Evolutionary conservation across 2,888 invertebrate species (phyloP), one percentile per base, ranked within the genome.

Genomic region (Dione juno): DNA sequence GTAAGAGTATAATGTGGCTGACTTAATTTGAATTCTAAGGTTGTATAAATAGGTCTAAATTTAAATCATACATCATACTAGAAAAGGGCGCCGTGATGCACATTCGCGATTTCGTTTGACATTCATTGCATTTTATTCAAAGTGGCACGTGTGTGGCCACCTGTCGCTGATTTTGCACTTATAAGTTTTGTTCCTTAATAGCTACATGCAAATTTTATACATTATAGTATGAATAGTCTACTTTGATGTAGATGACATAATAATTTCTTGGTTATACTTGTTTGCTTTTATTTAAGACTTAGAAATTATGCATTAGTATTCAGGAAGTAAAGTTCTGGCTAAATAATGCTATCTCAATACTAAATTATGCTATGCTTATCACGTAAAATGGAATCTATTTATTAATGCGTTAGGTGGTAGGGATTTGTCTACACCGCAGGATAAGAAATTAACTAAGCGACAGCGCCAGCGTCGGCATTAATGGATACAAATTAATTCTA

Each of bases 91-190:
- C 76, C 81, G 82, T 79, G 79, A 78, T 79, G 78, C 76, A 74
- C 74, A 79, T 81, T 81, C 71, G 76, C 75, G 66, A 76, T 74
- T 84, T 83, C 88, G 88, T 89, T 92, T 90, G 92, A 92, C 92
- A 90, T 92, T 92, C 90, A 93, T 93, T 90, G 90, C 90, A 87
- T 91, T 92, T 88, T 89, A 89, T 91, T 88, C 81, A 85, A 86
- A 81, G 77, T 80, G 86, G 88, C 92, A 92, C 93, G 93, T 92
- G 92, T 88, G 84, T 65, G 82, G 87, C 90, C 93, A 93, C 93
- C 93, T 92, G 93, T 91, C 92, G 87, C 78, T 84, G 84, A 88
- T 85, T 85, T 84, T 86, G 87, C 87, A 88, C 88, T 88, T 87
- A 84, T 84, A 73, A 76, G 72, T 78, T 69, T 77, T 77, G 78